phyloP scores from a whole-genome alignment of 2,797 vertebrate species.

The Sibirionetta formosa region DNA sequence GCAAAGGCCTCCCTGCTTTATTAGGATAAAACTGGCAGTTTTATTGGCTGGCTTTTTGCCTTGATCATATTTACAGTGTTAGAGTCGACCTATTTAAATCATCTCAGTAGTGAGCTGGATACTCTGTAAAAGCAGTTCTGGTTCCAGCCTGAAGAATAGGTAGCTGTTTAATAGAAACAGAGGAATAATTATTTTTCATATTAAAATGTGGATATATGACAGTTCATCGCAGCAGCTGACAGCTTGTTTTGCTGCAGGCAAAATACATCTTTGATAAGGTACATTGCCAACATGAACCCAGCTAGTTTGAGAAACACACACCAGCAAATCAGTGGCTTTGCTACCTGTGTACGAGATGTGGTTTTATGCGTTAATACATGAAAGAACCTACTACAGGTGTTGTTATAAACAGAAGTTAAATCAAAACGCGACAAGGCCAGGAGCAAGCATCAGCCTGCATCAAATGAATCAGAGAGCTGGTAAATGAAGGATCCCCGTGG shows the following conservation, averaged over 20 bases:
- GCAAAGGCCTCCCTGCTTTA: conserved; percentile 19
- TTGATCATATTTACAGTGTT: conserved; percentile 17
- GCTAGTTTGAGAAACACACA: background rate
- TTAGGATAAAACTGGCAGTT: conserved; percentile 14
- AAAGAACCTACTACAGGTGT: background rate
- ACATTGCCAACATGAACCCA: background rate
- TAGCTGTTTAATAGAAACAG: background rate
- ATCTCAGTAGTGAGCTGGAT: conserved; percentile 16
- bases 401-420: background rate
- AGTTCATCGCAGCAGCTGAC: background rate
- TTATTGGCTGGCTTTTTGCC: conserved; percentile 59
- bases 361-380: background rate
- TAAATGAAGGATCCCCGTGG: background rate
- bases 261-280: conserved; percentile 22
- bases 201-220: background rate
- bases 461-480: background rate
- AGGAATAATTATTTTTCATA: background rate
- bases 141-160: conserved; percentile 34
- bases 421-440: background rate
- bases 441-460: background rate
- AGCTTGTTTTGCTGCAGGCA: conserved; percentile 10
- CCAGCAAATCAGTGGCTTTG: background rate
- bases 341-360: background rate
- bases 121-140: background rate
- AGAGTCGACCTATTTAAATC: background rate